Conservation (phyloP, 2,113 vertebrate species). For the Furnarius figulus region DNA sequence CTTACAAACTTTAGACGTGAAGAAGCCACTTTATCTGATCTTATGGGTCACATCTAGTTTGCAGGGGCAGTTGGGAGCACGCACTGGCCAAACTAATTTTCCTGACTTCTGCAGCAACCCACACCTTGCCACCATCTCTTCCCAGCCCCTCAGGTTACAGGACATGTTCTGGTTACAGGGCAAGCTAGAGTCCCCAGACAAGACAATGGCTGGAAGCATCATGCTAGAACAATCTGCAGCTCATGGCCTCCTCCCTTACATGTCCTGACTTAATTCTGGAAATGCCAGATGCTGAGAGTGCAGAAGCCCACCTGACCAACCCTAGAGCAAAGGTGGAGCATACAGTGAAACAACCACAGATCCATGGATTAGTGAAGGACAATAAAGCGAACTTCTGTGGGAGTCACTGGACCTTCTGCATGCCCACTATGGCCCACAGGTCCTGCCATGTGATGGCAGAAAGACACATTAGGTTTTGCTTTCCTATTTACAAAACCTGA, state of each 20-base stretch:
- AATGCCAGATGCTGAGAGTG: neutral
- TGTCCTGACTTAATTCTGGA: neutral
- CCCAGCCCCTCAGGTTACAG: neutral
- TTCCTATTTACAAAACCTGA: neutral
- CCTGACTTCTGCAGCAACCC: neutral
- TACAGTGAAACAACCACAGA: neutral
- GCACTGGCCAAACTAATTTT: neutral
- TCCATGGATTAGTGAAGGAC: conserved; percentile 5
- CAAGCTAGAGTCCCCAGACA: neutral
- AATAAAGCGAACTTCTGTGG: neutral
- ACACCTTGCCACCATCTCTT: neutral
- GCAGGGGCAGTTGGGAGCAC: neutral
- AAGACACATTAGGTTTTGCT: conserved; percentile 8
- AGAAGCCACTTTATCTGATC: neutral
- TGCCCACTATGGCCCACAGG: neutral
- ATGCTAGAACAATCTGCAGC: neutral
- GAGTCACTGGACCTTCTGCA: neutral
- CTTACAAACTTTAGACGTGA: neutral
- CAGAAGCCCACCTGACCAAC: neutral
- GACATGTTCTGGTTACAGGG: neutral
- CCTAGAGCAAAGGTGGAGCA: neutral
- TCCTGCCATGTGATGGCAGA: neutral
- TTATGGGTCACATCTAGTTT: neutral
- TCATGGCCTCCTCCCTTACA: neutral
- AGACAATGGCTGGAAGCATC: neutral